phyloP scores from a whole-genome alignment of 1,140 invertebrate genomes.

The Euwallacea fornicatus region DNA sequence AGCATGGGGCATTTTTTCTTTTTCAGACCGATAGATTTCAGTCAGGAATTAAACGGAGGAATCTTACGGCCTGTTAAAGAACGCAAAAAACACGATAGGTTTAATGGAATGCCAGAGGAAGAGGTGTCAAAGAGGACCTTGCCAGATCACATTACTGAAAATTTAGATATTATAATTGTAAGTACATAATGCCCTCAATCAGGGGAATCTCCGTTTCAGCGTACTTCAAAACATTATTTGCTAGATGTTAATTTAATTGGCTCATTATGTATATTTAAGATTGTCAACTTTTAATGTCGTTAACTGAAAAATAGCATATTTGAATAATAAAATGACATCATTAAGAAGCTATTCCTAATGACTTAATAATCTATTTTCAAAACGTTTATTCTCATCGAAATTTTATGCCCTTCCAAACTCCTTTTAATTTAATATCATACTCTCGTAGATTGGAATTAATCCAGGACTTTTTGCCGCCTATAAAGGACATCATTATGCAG shows the following conservation, averaged over 20 bases:
- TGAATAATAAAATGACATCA: not conserved
- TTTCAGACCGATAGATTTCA: conserved; percentile 63
- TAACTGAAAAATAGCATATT: not conserved
- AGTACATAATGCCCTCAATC: conserved; percentile 59
- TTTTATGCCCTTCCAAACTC: not conserved
- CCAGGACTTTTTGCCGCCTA: conserved; percentile 95
- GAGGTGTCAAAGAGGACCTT: conserved; percentile 90
- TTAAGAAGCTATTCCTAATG: not conserved
- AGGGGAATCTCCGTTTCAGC: not conserved
- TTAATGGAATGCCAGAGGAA: conserved; percentile 96
- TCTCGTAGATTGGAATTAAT: conserved; percentile 90
- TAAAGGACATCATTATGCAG: conserved; percentile 97
- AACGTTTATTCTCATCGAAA: too few species aligned
- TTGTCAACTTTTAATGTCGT: not conserved
- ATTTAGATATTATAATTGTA: conserved; percentile 97
- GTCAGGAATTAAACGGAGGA: conserved; percentile 65
- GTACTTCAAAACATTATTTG: too few species aligned
- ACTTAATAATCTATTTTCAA: too few species aligned
- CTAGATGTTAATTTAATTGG: too few species aligned
- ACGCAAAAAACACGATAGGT: conserved; percentile 92
- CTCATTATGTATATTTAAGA: not conserved
- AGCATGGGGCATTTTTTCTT: not conserved
- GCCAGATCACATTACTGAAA: conserved; percentile 88
- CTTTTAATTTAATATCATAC: not conserved
- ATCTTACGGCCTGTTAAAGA: conserved; percentile 73